Conservation (phyloP, 2,888 invertebrate genomes). For the Leptarthrus brevirostris region DNA sequence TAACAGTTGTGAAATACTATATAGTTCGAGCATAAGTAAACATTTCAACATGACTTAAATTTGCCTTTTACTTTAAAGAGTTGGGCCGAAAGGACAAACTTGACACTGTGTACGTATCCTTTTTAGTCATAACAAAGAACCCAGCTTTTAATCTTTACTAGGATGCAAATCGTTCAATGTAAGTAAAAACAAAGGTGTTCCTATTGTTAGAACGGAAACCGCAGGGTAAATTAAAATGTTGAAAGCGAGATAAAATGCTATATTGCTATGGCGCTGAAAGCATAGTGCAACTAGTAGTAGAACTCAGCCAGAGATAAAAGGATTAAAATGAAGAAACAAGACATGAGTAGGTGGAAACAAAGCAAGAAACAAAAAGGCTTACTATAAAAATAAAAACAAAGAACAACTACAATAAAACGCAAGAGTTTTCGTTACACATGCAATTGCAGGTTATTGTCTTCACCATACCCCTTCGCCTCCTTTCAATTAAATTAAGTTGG, state of each 20-base stretch:
- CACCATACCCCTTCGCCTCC: not conserved
- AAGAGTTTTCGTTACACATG: constrained; percentile 36
- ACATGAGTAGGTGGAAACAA: not conserved
- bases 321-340: not conserved
- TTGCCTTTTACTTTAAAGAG: no score
- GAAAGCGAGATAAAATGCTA: not conserved
- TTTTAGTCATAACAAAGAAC: not conserved
- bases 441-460: constrained; percentile 20
- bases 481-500: not conserved
- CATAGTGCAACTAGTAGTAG: constrained; percentile 8
- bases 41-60: no score
- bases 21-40: no score
- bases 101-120: not conserved
- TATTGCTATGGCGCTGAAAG: not conserved
- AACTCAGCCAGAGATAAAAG: not conserved
- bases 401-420: not conserved
- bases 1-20: constrained; percentile 11
- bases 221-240: constrained; percentile 6
- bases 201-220: not conserved
- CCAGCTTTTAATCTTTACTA: not conserved
- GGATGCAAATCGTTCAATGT: not conserved
- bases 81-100: constrained; percentile 12
- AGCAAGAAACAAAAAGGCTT: constrained; percentile 1
- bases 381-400: not conserved
- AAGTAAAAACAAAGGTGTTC: not conserved